Conservation (phyloP, 2,888 invertebrate genomes). For the Hoplodrina ambigua region DNA sequence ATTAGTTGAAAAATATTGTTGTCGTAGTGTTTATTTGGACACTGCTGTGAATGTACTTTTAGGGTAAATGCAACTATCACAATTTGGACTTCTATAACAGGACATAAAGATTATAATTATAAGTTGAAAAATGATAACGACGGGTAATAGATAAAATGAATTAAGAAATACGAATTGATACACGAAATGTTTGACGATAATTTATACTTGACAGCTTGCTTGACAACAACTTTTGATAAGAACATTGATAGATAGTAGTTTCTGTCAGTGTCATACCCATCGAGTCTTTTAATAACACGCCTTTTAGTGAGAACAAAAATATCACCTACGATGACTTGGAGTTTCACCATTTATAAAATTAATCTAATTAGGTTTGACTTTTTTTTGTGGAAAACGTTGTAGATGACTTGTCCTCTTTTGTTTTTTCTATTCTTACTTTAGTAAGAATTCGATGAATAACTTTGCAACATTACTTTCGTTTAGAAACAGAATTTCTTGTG, state of each 20-base stretch:
- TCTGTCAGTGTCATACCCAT: not conserved
- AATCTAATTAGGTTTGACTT: no score
- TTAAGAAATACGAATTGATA: conserved; percentile 21
- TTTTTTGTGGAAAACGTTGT: no score
- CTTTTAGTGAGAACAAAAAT: not conserved
- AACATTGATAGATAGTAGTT: not conserved
- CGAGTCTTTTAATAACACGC: not conserved
- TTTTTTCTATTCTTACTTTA: not conserved
- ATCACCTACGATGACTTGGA: not conserved
- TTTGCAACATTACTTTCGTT: conserved; percentile 13
- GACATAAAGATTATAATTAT: not conserved
- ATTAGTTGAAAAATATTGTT: no score
- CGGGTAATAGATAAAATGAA: conserved; percentile 1
- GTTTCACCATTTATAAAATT: no score
- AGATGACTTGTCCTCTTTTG: no score
- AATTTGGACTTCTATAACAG: not conserved
- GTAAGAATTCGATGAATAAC: conserved; percentile 1
- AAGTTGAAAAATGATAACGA: conserved; percentile 25
- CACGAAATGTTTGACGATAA: conserved; percentile 1
- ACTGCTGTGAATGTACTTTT: no score
- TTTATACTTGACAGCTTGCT: no score
- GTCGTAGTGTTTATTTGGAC: not conserved
- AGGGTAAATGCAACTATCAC: not conserved
- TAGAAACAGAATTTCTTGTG: not conserved
- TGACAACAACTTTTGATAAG: conserved; percentile 11